These are phyloP conservation scores for Acanthisitta chloris DNA, from an alignment of 2,113 vertebrate species.

Conservation along the genomic window DNA sequence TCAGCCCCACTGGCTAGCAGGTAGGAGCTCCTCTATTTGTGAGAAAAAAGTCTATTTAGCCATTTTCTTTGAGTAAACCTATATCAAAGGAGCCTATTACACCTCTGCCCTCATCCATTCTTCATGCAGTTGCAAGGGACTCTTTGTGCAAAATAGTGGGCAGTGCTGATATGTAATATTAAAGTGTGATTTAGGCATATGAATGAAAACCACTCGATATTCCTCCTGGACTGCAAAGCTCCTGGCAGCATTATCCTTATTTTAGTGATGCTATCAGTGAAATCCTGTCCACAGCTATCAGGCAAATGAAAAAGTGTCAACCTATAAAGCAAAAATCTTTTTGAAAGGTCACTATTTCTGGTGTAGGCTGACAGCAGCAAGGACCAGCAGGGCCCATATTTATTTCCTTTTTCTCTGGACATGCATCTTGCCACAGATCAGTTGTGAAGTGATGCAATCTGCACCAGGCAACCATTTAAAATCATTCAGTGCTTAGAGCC, in stretches of 20 bases:
- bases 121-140: background rate
- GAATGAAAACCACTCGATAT: background rate
- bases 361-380: background rate
- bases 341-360: background rate
- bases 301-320: background rate
- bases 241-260: background rate
- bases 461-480: background rate
- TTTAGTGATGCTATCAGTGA: background rate
- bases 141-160: background rate
- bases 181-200: background rate
- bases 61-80: background rate
- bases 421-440: background rate
- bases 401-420: background rate
- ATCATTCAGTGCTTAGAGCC: background rate
- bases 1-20: background rate
- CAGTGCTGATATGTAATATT: background rate
- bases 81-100: background rate
- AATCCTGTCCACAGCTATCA: background rate
- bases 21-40: background rate
- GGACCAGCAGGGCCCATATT: background rate
- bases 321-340: background rate
- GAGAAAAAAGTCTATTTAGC: background rate
- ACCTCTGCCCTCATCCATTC: background rate
- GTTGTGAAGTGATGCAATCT: background rate
- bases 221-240: background rate